A percentile compares a stretch with the other conserved stretches of the same genome.
These are phyloP conservation scores for Campaea margaritaria DNA, from an alignment of 2,888 invertebrate genomes.

Conservation along the genomic window DNA sequence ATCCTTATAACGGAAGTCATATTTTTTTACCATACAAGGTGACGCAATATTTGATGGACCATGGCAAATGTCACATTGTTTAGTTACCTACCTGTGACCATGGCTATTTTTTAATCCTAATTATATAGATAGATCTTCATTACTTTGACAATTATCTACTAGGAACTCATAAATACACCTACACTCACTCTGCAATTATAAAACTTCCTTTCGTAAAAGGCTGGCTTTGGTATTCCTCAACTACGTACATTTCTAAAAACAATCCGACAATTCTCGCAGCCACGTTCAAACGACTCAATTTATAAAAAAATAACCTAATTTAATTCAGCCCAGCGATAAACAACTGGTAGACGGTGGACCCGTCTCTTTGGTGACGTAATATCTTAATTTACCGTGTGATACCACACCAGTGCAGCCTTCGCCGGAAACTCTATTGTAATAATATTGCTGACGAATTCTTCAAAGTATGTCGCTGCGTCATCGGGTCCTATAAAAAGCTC, in stretches of 20 bases:
- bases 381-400: conserved; percentile 44
- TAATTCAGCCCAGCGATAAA: conserved; percentile 14
- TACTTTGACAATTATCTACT: too few species aligned
- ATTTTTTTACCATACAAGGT: not conserved
- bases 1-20: too few species aligned
- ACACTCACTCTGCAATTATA: too few species aligned
- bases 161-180: too few species aligned
- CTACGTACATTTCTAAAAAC: too few species aligned
- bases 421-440: conserved; percentile 41
- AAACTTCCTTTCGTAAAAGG: too few species aligned
- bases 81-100: too few species aligned
- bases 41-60: not conserved
- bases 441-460: conserved; percentile 50
- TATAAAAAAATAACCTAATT: not conserved
- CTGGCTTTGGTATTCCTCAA: too few species aligned
- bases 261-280: not conserved
- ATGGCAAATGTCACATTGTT: not conserved
- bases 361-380: conserved; percentile 50
- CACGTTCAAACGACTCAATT: not conserved
- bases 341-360: conserved; percentile 16
- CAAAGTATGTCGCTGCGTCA: conserved; percentile 44
- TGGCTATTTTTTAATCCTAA: too few species aligned
- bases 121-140: not conserved
- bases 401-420: conserved; percentile 49
- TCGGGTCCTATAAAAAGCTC: conserved; percentile 36